Percentiles rank a stretch among this genome's conserved stretches.
Evolutionary conservation across 1,140 invertebrate species (phyloP).

Genomic region (Pemphigus obesinymphae): DNA sequence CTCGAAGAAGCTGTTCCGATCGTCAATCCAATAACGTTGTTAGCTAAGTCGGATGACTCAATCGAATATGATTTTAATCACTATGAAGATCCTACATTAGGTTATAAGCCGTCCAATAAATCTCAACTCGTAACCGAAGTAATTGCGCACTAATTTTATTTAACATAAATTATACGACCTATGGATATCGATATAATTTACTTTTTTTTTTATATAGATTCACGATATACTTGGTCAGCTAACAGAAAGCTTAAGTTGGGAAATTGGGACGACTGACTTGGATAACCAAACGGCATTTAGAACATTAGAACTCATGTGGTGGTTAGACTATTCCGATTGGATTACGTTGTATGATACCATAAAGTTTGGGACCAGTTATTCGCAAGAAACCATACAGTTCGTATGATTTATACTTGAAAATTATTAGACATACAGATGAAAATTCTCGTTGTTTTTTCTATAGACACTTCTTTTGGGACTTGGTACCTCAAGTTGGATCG

Average conservation of each 20-base stretch:
- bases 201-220: constrained; percentile 46
- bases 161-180: too few relatives aligned
- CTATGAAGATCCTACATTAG: constrained; percentile 46
- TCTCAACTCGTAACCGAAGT: constrained; percentile 45
- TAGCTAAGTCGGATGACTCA: constrained; percentile 45
- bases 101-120: constrained; percentile 45
- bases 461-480: constrained; percentile 66
- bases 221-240: constrained; percentile 49
- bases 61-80: constrained; percentile 29
- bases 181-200: background rate
- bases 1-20: constrained; percentile 48
- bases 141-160: constrained; percentile 1
- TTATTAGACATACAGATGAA: background rate
- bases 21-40: constrained; percentile 48
- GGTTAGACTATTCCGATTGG: constrained; percentile 55
- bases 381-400: constrained; percentile 57
- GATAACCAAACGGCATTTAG: constrained; percentile 53
- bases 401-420: constrained; percentile 1
- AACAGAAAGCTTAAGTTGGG: constrained; percentile 51
- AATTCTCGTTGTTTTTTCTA: background rate
- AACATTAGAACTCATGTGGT: constrained; percentile 54
- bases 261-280: constrained; percentile 52
- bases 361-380: constrained; percentile 60
- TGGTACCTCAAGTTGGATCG: constrained; percentile 65
- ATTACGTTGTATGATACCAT: constrained; percentile 56